Conservation (phyloP, 2,797 vertebrate species). For the Nothura maculosa region DNA sequence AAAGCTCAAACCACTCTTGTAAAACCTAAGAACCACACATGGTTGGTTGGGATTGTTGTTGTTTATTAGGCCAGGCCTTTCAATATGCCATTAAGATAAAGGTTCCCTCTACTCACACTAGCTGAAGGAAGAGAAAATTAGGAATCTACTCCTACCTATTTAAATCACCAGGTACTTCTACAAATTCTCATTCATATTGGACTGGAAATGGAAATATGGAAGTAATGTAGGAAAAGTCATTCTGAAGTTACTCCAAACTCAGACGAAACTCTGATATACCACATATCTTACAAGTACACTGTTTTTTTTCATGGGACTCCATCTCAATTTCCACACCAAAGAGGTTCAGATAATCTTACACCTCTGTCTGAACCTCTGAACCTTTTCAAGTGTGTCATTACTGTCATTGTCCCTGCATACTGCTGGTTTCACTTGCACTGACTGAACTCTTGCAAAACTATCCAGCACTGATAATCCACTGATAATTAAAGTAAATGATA, state of each 20-base stretch:
- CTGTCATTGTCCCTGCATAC: not conserved
- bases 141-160: accelerated
- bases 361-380: constrained; percentile 16
- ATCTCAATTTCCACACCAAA: constrained; percentile 39
- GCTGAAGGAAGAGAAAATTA: not conserved
- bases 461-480: not conserved
- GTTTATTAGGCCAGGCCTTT: not conserved
- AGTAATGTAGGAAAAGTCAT: not conserved
- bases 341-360: constrained; percentile 31
- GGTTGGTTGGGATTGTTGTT: not conserved
- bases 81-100: not conserved
- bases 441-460: constrained; percentile 23
- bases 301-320: not conserved
- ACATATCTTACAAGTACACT: not conserved
- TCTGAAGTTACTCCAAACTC: constrained; percentile 25
- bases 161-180: not conserved
- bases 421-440: not conserved
- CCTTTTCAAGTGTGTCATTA: constrained; percentile 49
- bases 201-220: not conserved
- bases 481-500: constrained; percentile 61
- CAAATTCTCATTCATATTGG: accelerated
- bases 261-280: constrained; percentile 32
- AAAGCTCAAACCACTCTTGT: accelerated
- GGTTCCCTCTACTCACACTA: not conserved
- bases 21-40: not conserved